Evolutionary conservation across 1,140 invertebrate species (phyloP).

Genomic region (Sweltsa coloradensis): DNA sequence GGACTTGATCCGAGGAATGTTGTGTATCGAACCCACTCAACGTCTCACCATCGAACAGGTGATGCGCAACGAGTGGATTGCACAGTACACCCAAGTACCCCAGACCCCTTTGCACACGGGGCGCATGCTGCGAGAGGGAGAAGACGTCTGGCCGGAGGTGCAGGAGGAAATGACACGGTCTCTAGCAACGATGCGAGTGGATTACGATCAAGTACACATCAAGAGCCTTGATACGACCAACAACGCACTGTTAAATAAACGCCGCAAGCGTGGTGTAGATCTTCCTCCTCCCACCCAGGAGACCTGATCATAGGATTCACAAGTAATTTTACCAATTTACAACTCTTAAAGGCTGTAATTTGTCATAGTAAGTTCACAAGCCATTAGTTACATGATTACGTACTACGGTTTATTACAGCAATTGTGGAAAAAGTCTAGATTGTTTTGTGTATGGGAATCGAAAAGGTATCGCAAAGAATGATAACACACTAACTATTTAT

Average conservation of each 20-base stretch:
- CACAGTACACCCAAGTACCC: slow-evolving; percentile 79
- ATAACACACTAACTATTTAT: too few relatives aligned
- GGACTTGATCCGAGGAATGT: slow-evolving; percentile 84
- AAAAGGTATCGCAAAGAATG: too few relatives aligned
- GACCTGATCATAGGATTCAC: too few relatives aligned
- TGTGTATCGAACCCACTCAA: slow-evolving; percentile 85
- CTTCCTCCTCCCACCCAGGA: too few relatives aligned
- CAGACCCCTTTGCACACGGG: slow-evolving; percentile 87
- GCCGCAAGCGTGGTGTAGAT: slow-evolving; percentile 44
- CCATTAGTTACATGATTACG: too few relatives aligned
- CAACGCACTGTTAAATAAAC: slow-evolving; percentile 80
- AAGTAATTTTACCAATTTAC: too few relatives aligned
- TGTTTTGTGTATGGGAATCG: too few relatives aligned
- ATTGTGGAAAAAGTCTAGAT: too few relatives aligned
- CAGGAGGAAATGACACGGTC: slow-evolving; percentile 98
- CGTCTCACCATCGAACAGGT: slow-evolving; percentile 84
- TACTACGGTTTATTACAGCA: too few relatives aligned
- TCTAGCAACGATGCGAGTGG: slow-evolving; percentile 90
- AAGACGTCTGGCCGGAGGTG: slow-evolving; percentile 89
- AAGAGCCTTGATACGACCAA: slow-evolving; percentile 84
- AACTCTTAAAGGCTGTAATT: too few relatives aligned
- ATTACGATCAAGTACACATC: slow-evolving; percentile 82
- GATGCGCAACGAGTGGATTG: slow-evolving; percentile 81
- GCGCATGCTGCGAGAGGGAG: slow-evolving; percentile 74
- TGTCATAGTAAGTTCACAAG: too few relatives aligned